Evolutionary conservation across 2,797 vertebrate genomes (phyloP).

Genomic region (Onychomys arenicola): DNA sequence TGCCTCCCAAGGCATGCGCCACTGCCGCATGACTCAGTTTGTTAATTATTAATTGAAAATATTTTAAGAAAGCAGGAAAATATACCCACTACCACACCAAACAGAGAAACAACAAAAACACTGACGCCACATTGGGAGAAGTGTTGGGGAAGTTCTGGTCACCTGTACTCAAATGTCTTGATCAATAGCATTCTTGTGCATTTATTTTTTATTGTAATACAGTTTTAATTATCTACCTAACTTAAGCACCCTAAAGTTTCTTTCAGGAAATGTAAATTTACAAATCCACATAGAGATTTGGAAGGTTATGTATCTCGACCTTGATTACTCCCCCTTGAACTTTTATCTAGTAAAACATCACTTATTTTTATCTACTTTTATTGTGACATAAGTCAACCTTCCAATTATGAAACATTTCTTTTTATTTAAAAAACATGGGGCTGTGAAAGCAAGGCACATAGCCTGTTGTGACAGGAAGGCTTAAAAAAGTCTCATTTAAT

Average conservation of each 20-base stretch:
- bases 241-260: slow-evolving; percentile 17
- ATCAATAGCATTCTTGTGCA: neutral
- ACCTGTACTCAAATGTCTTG: neutral
- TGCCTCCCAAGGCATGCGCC: too few relatives aligned
- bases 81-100: neutral
- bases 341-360: slow-evolving; percentile 16
- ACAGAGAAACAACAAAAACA: neutral
- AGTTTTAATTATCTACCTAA: neutral
- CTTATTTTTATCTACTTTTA: slow-evolving; percentile 53
- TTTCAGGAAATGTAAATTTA: slow-evolving; percentile 6
- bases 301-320: neutral
- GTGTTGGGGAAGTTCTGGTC: neutral
- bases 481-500: neutral
- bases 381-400: slow-evolving; percentile 36
- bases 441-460: slow-evolving; percentile 9
- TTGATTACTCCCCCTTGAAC: slow-evolving; percentile 3
- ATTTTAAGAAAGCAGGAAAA: neutral
- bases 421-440: neutral
- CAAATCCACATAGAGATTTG: neutral
- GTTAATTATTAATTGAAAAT: neutral
- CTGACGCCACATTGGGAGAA: neutral
- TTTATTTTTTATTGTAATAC: neutral
- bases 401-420: neutral
- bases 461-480: slow-evolving; percentile 16
- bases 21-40: neutral